phyloP scores from a whole-genome alignment of 2,113 vertebrate genomes.

The Phocoena phocoena region DNA sequence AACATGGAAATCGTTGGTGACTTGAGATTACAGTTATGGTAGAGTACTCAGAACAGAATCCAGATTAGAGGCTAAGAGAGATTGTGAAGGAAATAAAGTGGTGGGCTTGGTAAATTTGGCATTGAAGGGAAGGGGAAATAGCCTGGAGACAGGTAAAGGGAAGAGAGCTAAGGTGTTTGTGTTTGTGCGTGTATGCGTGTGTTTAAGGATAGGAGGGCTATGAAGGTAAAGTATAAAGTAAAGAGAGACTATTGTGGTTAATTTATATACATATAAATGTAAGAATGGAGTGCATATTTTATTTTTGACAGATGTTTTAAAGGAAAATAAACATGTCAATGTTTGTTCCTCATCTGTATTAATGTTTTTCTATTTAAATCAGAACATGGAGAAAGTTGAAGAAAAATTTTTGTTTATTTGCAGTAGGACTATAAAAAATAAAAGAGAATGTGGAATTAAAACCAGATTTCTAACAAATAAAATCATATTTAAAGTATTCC shows the following conservation, averaged over 20 bases:
- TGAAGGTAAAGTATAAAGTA: not conserved
- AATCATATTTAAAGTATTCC: conserved; percentile 44
- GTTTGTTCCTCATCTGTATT: not conserved
- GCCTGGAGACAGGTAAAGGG: not conserved
- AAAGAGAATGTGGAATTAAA: conserved; percentile 37
- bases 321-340: not conserved
- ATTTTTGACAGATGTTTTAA: conserved; percentile 38
- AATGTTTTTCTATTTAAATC: conserved; percentile 31
- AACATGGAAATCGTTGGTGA: not conserved
- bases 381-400: conserved; percentile 32
- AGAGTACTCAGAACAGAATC: not conserved
- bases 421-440: conserved; percentile 18
- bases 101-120: not conserved
- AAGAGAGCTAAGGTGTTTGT: not conserved
- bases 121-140: not conserved
- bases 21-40: not conserved
- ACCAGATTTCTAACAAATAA: not conserved
- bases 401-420: conserved; percentile 41
- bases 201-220: not conserved
- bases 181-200: not conserved
- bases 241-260: not conserved
- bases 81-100: not conserved
- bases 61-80: not conserved
- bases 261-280: not conserved
- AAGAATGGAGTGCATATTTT: not conserved